These are phyloP conservation scores for Eristalis pertinax DNA, from an alignment of 2,888 invertebrate genomes.

Conservation along the genomic window DNA sequence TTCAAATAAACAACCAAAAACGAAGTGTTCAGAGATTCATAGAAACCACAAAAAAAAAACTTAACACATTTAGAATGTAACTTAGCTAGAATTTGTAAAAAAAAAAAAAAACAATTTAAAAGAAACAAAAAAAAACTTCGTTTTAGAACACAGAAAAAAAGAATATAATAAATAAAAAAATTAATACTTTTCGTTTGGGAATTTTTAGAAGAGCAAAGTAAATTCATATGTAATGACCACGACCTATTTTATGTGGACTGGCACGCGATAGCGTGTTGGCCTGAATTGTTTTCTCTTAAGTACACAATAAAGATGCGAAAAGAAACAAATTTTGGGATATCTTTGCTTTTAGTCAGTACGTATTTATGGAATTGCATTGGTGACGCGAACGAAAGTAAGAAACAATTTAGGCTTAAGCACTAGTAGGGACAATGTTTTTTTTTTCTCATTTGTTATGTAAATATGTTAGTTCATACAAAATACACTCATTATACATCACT, in stretches of 20 bases:
- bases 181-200: constrained; percentile 34
- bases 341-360: constrained; percentile 32
- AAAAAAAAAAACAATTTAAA: background rate
- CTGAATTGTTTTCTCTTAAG: constrained; percentile 35
- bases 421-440: too few relatives aligned
- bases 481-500: too few relatives aligned
- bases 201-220: constrained; percentile 38
- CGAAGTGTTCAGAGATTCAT: constrained; percentile 59
- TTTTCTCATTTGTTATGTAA: too few relatives aligned
- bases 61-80: constrained; percentile 22
- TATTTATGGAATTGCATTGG: constrained; percentile 60
- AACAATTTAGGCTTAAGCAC: background rate
- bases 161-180: background rate
- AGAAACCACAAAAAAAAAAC: background rate
- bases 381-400: background rate
- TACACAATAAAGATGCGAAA: constrained; percentile 47
- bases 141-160: constrained; percentile 16
- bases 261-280: background rate
- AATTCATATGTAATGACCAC: constrained; percentile 26
- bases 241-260: constrained; percentile 24
- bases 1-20: constrained; percentile 23
- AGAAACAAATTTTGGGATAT: constrained; percentile 33
- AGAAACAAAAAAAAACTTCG: constrained; percentile 39
- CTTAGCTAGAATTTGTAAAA: constrained; percentile 49
- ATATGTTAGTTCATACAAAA: too few relatives aligned